Base-by-base conservation (phyloP, 1,140 invertebrate species). In the Temnothorax longispinosus region DNA sequence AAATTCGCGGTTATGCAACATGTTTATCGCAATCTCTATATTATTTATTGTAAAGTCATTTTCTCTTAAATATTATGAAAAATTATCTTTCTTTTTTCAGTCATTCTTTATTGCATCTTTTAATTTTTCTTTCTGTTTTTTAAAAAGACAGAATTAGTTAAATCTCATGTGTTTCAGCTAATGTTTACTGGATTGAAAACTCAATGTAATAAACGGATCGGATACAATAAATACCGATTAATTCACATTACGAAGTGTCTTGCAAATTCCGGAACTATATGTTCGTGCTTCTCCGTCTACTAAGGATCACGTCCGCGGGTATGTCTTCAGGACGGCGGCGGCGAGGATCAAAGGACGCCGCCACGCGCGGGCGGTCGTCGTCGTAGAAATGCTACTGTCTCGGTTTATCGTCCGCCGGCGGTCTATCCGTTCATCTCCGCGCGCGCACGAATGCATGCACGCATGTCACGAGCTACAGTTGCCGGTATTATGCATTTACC, bases 331-430 rank as follows among this genome's bases (percentile, higher is more conserved):
- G 74, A 62, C 56, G 64, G 52, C 64, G 85, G 82, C 84, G 86
- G 86, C 58, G 62, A 77, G 77, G 85, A 93, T 93, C 92, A 93
- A 93, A 93, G 87, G 91, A 90, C 89, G 89, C 91, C 90, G 90
- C 90, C 89, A 92, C 89, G 80, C 87, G 72, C 44, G 58, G 76
- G 41, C 52, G 72, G 82, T 88, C 85, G 71, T 88, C 85, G 71
- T 88, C 87, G 84, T 78, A 90, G 91, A 92, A 92, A 93, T 92
- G 91, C 88, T 72, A 88, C 85, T 86, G 86, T 86, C 86, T 85
- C 86, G 72, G 75, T 87, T 71, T 85, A 85, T 75, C 54, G 74
- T 75, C 21, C 27, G 69, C 52, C 56, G 18, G 18, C 58, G 47
- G 27, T 74, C 54, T 85, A 74, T 85, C 56, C 81, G 71, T 76